Evolutionary conservation across 2,888 invertebrate species (phyloP), one percentile per base, ranked within the genome.

Genomic region (Cylloceria caligata): DNA sequence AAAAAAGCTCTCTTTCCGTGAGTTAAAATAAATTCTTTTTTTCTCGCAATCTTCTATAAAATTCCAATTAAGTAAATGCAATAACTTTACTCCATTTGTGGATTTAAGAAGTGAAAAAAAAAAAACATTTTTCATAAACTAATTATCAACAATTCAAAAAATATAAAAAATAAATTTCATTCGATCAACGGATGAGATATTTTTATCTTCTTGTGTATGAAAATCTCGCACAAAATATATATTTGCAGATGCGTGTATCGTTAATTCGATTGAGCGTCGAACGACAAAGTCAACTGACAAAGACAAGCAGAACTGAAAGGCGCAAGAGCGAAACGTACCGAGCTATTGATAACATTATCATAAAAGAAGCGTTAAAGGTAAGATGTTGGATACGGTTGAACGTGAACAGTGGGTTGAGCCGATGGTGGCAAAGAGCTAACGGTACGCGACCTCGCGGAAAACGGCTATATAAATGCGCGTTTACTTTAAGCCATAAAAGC

Each of bases 401-500:
- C 34, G 13, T 36, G 36, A 62, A 24, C 36, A 73, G 69, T 69
- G 71, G 24, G 69, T 62, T 77, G 62, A 60, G 21, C 36, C n/a
- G 19, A 39, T 39, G 67, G 60, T 55, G n/a, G 62, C 65, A 30
- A 30, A 62, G 64, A 62, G 86, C 85, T 87, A 86, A 87, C 86
- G 83, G 81, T 86, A 86, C 87, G 85, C 71, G 82, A 81, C 81
- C 73, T 75, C 80, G 84, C 86, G 55, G 84, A 71, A 89, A 89
- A 91, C 88, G 90, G 86, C 89, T 91, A 90, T 90, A 90, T 91
- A 91, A 91, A 92, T 90, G 91, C 90, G 89, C 90, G 88, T 90
- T 92, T 90, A 91, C 92, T 91, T 91, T 91, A 88, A 88, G 88
- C 90, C 86, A 88, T 92, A 91, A 91, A 92, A 92, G 90, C 90